These are phyloP conservation scores for Diplodus sargus DNA, from an alignment of 2,797 vertebrate species.

Conservation along the genomic window DNA sequence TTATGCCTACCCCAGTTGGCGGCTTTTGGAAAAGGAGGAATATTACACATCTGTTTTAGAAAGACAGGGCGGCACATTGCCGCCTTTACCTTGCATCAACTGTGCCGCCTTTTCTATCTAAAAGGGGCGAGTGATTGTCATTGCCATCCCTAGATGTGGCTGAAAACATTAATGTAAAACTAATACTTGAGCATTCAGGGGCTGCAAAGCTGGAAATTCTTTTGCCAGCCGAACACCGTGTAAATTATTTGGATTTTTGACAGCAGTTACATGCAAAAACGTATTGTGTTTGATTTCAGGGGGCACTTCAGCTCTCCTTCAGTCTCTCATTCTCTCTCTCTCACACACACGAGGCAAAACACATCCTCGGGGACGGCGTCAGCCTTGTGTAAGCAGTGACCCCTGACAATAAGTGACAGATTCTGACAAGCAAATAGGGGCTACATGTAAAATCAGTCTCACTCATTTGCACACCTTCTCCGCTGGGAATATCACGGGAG, in stretches of 20 bases:
- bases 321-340: conserved; percentile 33
- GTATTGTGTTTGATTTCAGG: conserved; percentile 62
- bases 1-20: no score
- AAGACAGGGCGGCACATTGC: no score
- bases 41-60: no score
- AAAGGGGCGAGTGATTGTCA: neutral
- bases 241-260: conserved; percentile 51
- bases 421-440: conserved; percentile 79
- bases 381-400: conserved; percentile 78
- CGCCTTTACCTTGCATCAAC: no score
- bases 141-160: neutral
- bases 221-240: conserved; percentile 17
- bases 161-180: no score
- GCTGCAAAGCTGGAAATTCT: conserved; percentile 1
- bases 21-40: no score
- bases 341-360: conserved; percentile 72
- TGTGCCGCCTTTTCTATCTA: no score
- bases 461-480: conserved; percentile 80
- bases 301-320: conserved; percentile 52
- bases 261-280: conserved; percentile 55
- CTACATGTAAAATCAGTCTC: conserved; percentile 79
- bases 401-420: conserved; percentile 82
- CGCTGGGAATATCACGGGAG: conserved; percentile 54
- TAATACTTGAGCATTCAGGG: neutral
- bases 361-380: conserved; percentile 72